Percentiles rank a stretch among this genome's conserved stretches.
These are phyloP conservation scores for Rallus crepitans DNA, from an alignment of 2,797 vertebrate genomes.

Conservation along the genomic window DNA sequence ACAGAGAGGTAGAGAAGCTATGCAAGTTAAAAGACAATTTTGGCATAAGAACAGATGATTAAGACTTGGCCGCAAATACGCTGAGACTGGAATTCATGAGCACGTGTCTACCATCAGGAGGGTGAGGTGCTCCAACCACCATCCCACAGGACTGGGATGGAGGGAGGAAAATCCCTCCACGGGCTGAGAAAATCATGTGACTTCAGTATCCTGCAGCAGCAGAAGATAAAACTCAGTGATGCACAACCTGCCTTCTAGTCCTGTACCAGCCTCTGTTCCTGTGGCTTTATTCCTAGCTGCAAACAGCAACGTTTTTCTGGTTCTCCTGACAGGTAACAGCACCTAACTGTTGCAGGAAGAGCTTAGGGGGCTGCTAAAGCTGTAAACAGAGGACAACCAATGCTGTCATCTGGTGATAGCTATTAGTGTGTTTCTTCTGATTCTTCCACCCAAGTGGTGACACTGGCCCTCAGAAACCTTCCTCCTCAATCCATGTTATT, in stretches of 20 bases:
- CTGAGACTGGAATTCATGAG: constrained; percentile 3
- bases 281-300: background rate
- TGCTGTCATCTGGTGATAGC: background rate
- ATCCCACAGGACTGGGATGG: rapidly evolving
- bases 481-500: background rate
- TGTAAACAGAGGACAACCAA: background rate
- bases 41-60: constrained; percentile 51
- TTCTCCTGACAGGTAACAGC: background rate
- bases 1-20: constrained; percentile 20
- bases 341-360: background rate
- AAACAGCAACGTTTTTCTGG: background rate
- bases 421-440: background rate
- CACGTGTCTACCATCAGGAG: background rate
- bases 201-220: background rate
- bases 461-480: background rate
- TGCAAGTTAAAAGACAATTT: constrained; percentile 31
- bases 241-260: background rate
- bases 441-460: background rate
- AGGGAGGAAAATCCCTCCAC: background rate
- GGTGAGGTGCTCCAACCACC: background rate
- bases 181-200: background rate
- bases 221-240: background rate
- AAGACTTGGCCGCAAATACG: background rate
- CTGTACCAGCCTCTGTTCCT: background rate
- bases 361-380: background rate